Evolutionary conservation across 1,140 invertebrate species (phyloP).

Genomic region (Achroia grisella): DNA sequence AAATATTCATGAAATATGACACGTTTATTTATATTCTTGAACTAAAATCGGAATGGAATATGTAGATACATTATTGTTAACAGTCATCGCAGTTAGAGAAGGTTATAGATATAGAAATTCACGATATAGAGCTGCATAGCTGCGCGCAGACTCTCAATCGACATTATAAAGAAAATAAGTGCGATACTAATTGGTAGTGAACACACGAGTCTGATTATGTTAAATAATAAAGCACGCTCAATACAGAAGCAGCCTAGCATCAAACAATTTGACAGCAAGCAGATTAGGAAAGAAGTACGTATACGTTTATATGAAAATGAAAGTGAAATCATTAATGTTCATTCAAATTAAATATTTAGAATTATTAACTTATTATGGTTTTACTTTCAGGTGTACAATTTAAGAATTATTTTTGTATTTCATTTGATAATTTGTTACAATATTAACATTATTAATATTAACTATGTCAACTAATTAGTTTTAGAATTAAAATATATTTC

Average conservation of each 20-base stretch:
- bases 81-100: too few relatives aligned
- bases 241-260: constrained; percentile 14
- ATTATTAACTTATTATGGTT: too few relatives aligned
- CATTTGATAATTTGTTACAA: too few relatives aligned
- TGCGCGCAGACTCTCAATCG: neutral
- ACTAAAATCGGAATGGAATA: too few relatives aligned
- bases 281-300: neutral
- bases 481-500: too few relatives aligned
- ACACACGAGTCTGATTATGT: constrained; percentile 13
- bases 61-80: too few relatives aligned
- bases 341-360: constrained; percentile 1
- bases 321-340: constrained; percentile 22
- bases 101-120: constrained; percentile 1
- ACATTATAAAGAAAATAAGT: constrained; percentile 10
- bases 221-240: constrained; percentile 6
- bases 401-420: too few relatives aligned
- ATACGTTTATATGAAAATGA: neutral
- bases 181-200: constrained; percentile 21
- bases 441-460: too few relatives aligned
- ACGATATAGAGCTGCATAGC: constrained; percentile 10
- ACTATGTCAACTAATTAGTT: too few relatives aligned
- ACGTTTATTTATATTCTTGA: neutral
- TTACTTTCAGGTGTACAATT: too few relatives aligned
- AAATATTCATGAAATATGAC: neutral
- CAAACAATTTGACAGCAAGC: constrained; percentile 12